Base-by-base conservation (phyloP, 2,888 invertebrate species). In the Polyommatus icarus region DNA sequence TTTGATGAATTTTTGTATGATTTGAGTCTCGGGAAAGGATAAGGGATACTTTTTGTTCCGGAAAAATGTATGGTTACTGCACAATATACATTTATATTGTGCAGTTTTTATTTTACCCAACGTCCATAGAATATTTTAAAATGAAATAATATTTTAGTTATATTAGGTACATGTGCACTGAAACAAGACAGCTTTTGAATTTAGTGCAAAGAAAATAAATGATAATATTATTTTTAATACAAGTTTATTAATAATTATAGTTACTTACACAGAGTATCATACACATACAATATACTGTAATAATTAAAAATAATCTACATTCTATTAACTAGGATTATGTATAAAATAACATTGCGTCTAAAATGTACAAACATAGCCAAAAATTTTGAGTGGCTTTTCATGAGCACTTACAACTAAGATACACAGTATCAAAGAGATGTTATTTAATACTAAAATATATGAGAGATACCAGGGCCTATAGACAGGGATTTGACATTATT, bases 281-380 rank as follows among this genome's bases (percentile, higher is more conserved):
- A 61, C 59, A 59, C n/a, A 20, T 59, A 59, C 3, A 1, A 24
- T 12, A 24, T 24, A 24, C 24, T 12, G 61, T 61, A 61, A 10
- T 61, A 61, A 24, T 61, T 24, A 61, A 20, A 61, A 59, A 8
- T 59, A 59, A 20, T 59, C 59, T 59, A 59, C 59, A 59, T 59
- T 59, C 59, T 59, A 59, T 20, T 59, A 61, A 5, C 24, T 61
- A 54, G 50, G 54, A 54, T 54, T 54, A 61, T 61, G 20, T 61
- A 61, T 61, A 61, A 24, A 59, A 59, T 20, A 7, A 59, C 18
- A 59, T 20, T 61, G 24, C 24, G 5, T 24, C 61, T 61, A 61
- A 61, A 61, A 61, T 61, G 24, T 61, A 61, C 61, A 61, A 61
- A 24, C 24, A 12, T 1, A 20, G 61, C 24, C 24, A 61, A 61